Percentiles rank a stretch among this genome's conserved stretches.
Evolutionary conservation across 2,888 invertebrate species (phyloP).

Genomic region (Callinectes sapidus): DNA sequence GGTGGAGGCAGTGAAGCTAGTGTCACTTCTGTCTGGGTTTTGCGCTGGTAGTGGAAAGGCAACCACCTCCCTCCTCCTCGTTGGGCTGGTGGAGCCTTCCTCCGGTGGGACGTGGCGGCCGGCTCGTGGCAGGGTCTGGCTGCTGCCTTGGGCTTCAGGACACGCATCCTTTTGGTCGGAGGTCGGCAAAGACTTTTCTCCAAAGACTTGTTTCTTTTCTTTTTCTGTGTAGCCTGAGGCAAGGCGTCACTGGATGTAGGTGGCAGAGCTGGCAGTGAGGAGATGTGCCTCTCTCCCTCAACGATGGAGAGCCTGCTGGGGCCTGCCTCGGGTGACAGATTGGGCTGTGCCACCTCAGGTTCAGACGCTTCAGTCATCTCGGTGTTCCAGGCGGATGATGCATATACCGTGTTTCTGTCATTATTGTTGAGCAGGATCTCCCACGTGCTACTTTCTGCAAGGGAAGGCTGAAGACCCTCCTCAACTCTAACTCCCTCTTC

Average conservation of each 20-base stretch:
- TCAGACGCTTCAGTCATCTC: not conserved
- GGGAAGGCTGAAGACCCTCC: not conserved
- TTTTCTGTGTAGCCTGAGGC: not conserved
- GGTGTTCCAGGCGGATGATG: not conserved
- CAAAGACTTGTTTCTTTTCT: conserved; percentile 7
- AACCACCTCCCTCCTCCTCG: conserved; percentile 1
- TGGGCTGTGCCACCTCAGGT: not conserved
- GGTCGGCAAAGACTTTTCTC: not conserved
- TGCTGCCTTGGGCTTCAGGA: conserved; percentile 13
- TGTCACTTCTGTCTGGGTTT: conserved; percentile 1
- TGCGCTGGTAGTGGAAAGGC: not conserved
- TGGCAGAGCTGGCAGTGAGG: not conserved
- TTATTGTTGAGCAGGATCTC: not conserved
- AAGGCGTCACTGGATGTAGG: not conserved
- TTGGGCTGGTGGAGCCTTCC: not conserved
- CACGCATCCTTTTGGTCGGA: not conserved
- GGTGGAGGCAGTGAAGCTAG: not conserved
- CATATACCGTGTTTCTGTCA: not conserved
- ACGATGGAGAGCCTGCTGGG: not conserved
- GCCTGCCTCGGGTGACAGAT: not conserved
- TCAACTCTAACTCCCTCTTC: not conserved
- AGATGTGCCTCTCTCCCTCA: not conserved
- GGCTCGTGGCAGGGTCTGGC: not conserved
- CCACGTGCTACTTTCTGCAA: not conserved
- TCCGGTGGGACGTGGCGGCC: not conserved